Evolutionary conservation across 2,888 invertebrate species (phyloP).

Genomic region (Anodontia alba): DNA sequence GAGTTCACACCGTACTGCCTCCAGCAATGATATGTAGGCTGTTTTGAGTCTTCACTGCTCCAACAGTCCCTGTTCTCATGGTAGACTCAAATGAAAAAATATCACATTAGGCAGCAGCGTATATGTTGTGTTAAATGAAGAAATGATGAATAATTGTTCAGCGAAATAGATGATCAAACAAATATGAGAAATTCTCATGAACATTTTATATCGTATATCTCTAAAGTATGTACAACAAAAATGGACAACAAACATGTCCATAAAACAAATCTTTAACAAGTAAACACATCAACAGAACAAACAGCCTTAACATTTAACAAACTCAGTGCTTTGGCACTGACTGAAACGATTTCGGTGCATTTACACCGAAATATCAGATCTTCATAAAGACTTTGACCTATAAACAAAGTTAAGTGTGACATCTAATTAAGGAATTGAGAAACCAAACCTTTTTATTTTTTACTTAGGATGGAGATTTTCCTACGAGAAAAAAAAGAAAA

Average conservation of each 20-base stretch:
- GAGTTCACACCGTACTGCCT: no score
- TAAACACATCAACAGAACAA: conserved; percentile 8
- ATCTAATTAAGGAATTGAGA: no score
- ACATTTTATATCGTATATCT: conserved; percentile 11
- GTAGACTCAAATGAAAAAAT: neutral
- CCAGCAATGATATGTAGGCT: no score
- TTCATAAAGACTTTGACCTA: neutral
- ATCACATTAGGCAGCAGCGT: neutral
- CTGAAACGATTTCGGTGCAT: neutral
- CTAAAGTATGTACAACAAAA: conserved; percentile 1
- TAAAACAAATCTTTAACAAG: conserved; percentile 19
- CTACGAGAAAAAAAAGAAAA: no score
- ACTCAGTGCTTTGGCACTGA: no score
- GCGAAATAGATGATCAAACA: neutral
- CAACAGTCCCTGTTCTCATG: no score
- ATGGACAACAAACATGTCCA: neutral
- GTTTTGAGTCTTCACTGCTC: no score
- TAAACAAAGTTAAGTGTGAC: no score
- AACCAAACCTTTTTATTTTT: no score
- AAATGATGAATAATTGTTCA: neutral
- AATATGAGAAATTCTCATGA: neutral
- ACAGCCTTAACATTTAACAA: conserved; percentile 9
- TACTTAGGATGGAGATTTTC: no score
- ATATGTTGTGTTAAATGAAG: neutral
- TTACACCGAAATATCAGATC: conserved; percentile 2